A percentile compares a stretch with the other conserved stretches of the same genome.
Conservation (phyloP, 1,140 invertebrate species). For the Protaetia brevitarsis region DNA sequence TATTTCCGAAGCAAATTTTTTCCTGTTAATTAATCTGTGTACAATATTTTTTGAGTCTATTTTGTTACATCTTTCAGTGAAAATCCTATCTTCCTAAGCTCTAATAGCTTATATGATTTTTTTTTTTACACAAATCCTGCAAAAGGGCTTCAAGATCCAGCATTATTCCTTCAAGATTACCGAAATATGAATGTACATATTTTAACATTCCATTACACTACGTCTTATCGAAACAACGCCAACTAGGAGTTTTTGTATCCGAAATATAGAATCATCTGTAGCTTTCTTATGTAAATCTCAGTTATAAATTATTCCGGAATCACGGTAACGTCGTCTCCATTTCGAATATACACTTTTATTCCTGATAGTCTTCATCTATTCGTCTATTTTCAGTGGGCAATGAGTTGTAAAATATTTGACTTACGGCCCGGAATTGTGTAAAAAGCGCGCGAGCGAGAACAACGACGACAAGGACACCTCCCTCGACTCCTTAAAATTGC, state of each 20-base stretch:
- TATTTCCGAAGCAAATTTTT: too few relatives aligned
- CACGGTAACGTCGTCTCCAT: neutral
- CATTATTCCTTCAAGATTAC: too few relatives aligned
- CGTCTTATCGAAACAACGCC: neutral
- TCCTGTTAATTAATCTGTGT: too few relatives aligned
- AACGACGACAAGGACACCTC: too few relatives aligned
- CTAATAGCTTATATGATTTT: too few relatives aligned
- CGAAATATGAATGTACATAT: neutral
- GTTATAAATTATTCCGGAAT: neutral
- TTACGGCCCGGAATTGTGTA: neutral
- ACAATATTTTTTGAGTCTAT: too few relatives aligned
- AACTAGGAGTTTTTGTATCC: neutral
- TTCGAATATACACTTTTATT: neutral
- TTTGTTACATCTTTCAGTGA: too few relatives aligned
- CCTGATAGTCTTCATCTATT: neutral
- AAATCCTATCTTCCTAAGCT: too few relatives aligned
- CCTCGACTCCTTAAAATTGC: neutral
- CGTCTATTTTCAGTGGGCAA: neutral
- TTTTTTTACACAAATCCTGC: too few relatives aligned
- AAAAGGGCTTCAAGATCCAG: too few relatives aligned
- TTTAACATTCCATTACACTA: neutral
- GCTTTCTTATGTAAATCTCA: neutral
- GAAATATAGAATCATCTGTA: neutral
- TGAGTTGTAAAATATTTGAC: slow-evolving; percentile 1
- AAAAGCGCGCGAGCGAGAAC: neutral